Evolutionary conservation across 92 coral and sea anemone species (phyloP), one percentile per base, ranked within the genome.

Genomic region (Phenganax stokvisi): DNA sequence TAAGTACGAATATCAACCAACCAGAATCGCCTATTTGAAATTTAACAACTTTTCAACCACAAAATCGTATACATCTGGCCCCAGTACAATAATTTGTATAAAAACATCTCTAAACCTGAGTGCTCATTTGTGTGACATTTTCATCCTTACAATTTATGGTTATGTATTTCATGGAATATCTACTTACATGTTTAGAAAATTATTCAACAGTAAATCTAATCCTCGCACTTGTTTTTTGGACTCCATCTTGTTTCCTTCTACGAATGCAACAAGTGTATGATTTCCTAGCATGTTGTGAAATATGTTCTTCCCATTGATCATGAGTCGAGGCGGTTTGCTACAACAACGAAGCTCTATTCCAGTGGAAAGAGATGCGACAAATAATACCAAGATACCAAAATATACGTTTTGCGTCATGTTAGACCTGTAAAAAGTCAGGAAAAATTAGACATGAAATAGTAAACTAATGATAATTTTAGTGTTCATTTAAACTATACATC

Each of bases 211-310:
- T 15, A 79, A 64, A 63, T 79, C 83, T 37, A 79, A 54, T 79
- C 72, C 74, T 79, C 69, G 69, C 44, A 79, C 62, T 79, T 79
- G 83, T 64, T 79, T 79, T 53, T 61, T 63, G 25, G 83, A 79
- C 53, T 79, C 72, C 53, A 51, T 79, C 17, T 15, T 63, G 17
- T 51, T 52, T 79, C 83, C 83, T 79, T 79, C 83, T 0, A 79
- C 83, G 65, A 79, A 79, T 9, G 83, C 83, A 31, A 79, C 60
- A 52, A 79, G 83, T 16, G 54, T 67, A 28, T 54, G 72, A 28
- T 47, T 79, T 16, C 83, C 83, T 52, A 51, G 44, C 28, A 56
- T 54, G 62, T 79, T 74, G 7, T 65, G 9, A 65, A 79, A 79
- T 29, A 79, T 79, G 56, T 79, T 56, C 3, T 67, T 79, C 37